These are phyloP conservation scores for Notothenia coriiceps DNA, from an alignment of 2,113 vertebrate species.

Conservation along the genomic window DNA sequence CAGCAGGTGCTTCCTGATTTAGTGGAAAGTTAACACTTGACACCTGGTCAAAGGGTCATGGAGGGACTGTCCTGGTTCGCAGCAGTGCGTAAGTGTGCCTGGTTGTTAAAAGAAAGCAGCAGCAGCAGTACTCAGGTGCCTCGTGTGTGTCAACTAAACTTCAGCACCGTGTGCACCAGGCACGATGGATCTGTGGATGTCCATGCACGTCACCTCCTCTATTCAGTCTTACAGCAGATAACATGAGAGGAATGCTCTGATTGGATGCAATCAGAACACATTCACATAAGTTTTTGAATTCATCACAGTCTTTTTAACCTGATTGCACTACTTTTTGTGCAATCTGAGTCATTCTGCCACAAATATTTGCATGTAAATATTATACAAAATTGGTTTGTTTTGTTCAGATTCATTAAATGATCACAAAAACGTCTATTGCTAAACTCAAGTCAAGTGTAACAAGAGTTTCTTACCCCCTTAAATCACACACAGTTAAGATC, in stretches of 20 bases:
- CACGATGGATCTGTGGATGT: neutral
- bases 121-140: neutral
- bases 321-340: too few species aligned
- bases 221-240: neutral
- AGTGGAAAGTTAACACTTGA: neutral
- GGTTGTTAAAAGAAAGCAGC: neutral
- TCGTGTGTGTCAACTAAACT: neutral
- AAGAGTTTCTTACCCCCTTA: too few species aligned
- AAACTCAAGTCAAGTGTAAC: too few species aligned
- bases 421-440: too few species aligned
- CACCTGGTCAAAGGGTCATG: neutral
- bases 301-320: too few species aligned
- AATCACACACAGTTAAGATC: too few species aligned
- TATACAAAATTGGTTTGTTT: too few species aligned
- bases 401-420: too few species aligned
- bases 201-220: neutral
- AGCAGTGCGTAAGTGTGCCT: neutral
- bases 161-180: neutral
- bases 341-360: too few species aligned
- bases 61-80: neutral
- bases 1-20: slow-evolving; percentile 7
- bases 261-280: too few species aligned
- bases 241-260: neutral
- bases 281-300: too few species aligned
- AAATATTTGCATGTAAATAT: too few species aligned